phyloP scores from a whole-genome alignment of 2,113 vertebrate genomes.

The Nicator chloris region DNA sequence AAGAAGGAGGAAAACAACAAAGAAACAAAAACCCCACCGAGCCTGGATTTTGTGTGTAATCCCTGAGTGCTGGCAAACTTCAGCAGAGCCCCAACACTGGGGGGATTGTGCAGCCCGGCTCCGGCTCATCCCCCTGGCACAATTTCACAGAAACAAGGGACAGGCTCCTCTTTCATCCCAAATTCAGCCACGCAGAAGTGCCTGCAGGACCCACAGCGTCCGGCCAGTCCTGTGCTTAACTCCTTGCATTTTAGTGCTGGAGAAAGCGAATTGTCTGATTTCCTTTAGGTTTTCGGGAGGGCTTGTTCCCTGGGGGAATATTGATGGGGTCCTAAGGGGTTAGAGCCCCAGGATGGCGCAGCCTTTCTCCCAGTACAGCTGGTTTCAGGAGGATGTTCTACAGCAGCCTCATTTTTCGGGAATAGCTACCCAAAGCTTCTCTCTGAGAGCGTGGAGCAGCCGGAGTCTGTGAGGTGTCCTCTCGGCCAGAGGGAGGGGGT shows the following conservation, averaged over 20 bases:
- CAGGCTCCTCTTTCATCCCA: not conserved
- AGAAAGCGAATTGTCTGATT: accelerated
- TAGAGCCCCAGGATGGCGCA: accelerated
- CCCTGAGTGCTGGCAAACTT: not conserved
- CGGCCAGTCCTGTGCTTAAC: not conserved
- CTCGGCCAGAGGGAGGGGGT: constrained; percentile 5
- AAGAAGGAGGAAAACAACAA: not conserved
- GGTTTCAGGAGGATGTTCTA: accelerated
- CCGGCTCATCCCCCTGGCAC: not conserved
- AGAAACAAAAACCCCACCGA: not conserved
- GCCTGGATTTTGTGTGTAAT: not conserved
- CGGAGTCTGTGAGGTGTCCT: not conserved
- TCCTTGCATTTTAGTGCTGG: not conserved
- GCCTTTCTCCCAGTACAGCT: not conserved
- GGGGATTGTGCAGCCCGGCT: not conserved
- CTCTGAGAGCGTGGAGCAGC: not conserved
- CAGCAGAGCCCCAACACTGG: not conserved
- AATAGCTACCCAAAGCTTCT: not conserved
- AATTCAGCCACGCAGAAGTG: not conserved
- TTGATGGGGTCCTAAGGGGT: accelerated
- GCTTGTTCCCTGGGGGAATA: no score
- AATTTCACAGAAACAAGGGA: not conserved
- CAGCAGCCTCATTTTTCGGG: not conserved
- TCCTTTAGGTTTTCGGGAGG: not conserved
- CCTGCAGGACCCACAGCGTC: not conserved